Evolutionary conservation across 2,888 invertebrate species (phyloP), one percentile per base, ranked within the genome.

Genomic region (Spicauda simplicius): DNA sequence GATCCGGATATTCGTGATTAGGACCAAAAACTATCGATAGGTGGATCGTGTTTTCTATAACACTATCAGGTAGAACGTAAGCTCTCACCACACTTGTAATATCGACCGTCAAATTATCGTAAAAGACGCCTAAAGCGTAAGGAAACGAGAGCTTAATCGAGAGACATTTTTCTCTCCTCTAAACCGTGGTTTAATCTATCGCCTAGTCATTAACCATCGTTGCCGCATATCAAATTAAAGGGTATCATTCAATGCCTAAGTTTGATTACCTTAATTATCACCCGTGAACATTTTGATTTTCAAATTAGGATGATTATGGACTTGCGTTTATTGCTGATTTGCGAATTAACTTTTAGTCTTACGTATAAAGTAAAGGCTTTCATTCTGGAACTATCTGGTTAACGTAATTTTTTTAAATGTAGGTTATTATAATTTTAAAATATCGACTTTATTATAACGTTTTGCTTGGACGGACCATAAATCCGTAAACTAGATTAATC

Each of bases 91-190:
- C 25, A 25, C 52, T 37, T 18, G 18, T 63, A 58, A 52, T 56
- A 60, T 52, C 62, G 45, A 65, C 61, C 69, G 67, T 69, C 73
- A 79, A 80, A 79, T 81, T 80, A 71, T 74, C 69, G 71, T 37
- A 67, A 60, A 33, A 68, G 69, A 69, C 66, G 81, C 83, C 81
- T 65, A 63, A 58, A 77, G 82, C 82, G 60, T 69, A 59, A 75
- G 69, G 74, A 75, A 80, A 78, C 75, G 71, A 76, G 75, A 62
- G 59, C 68, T 78, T 78, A 76, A 82, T 83, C 73, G 71, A 71
- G 73, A 73, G 74, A 77, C 76, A 82, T 83, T 80, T 81, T 79
- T 83, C 80, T 79, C 71, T 63, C 10, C 18, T 16, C 33, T 33
- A 4, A 57, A 57, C 16, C 45, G 52, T 45, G 45, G 53, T 18